Evolutionary conservation across 2,113 vertebrate genomes (phyloP).

Genomic region (human (Homo sapiens)): GRCh38 chr2:50683001-50683500

Average conservation of each 20-base stretch:
- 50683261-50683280: neutral
- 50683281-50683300: neutral
- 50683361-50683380: no score
- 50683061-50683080: neutral
- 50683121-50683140: neutral
- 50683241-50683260: neutral
- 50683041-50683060: neutral
- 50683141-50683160: neutral
- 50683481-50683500: rapidly evolving
- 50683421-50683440: no score
- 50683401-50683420: no score
- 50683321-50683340: slow-evolving; percentile 19
- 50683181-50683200: neutral
- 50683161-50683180: neutral
- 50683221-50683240: neutral
- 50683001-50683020: neutral
- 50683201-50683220: neutral
- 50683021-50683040: neutral
- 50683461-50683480: no score
- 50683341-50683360: neutral
- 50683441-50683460: no score
- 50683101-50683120: neutral
- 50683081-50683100: neutral
- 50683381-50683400: no score
- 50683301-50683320: slow-evolving; percentile 18